Base-by-base conservation (phyloP, 2,888 invertebrate species). In the Pogonocherus hispidulus region DNA sequence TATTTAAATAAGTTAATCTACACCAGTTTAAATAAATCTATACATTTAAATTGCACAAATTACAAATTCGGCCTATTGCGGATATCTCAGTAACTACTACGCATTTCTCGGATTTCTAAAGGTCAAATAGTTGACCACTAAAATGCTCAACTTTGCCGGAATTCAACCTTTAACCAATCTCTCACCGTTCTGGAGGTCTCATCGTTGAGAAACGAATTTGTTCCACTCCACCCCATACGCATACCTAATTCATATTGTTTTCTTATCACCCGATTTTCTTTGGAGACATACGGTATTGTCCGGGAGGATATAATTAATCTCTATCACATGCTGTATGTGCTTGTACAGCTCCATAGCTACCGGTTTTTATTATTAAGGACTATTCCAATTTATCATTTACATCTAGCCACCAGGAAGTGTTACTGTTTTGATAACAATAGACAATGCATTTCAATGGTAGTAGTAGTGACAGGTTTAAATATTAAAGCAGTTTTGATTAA, bases 161-260 rank as follows among this genome's bases (percentile, higher is more conserved):
- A n/a, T n/a, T n/a, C n/a, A n/a, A n/a, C n/a, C n/a, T n/a, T n/a
- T n/a, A n/a, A n/a, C n/a, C n/a, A 59, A 59, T 59, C 59, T 47
- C 37, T 59, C 27, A 59, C 27, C 46, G 46, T 46, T 59, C 46
- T 16, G n/a, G 46, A 22, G 8, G 44, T 44, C 3, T 20, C 41
- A 16, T 27, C 5, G 22, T 51, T 56, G n/a, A n/a, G n/a, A n/a
- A n/a, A n/a, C n/a, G n/a, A n/a, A n/a, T n/a, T n/a, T n/a, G n/a
- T n/a, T n/a, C n/a, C n/a, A n/a, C n/a, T n/a, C n/a, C n/a, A n/a
- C n/a, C n/a, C n/a, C n/a, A n/a, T 41, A 41, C 41, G 14, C 41
- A 41, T 9, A 11, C n/a, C 3, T 2, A 9, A 32, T 41, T 16
- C n/a, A 11, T 16, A 41, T 41, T 9, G 41, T 41, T 14, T n/a